phyloP scores from a whole-genome alignment of 2,113 vertebrate genomes.

The Anarhynchus alexandrinus region DNA sequence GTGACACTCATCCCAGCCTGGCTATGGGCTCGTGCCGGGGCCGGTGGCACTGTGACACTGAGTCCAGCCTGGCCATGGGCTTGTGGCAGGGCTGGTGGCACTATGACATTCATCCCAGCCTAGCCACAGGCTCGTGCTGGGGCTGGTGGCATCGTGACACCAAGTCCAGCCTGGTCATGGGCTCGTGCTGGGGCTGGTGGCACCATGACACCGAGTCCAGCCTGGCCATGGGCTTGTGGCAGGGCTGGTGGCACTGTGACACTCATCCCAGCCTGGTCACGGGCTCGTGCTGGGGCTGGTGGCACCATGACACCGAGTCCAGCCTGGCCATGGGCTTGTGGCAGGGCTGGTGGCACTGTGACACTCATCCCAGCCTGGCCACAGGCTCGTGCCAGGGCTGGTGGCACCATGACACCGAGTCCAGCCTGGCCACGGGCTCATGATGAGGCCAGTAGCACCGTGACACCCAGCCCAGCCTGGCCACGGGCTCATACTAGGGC shows the following conservation, averaged over 20 bases:
- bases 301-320: no score
- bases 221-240: accelerated
- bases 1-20: background rate
- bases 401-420: background rate
- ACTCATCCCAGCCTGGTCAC: no score
- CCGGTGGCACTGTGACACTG: background rate
- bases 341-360: background rate
- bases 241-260: background rate
- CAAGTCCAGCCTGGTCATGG: no score
- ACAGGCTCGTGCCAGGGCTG: background rate
- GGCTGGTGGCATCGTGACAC: no score
- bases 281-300: no score
- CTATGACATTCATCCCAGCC: background rate
- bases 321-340: background rate
- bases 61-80: accelerated
- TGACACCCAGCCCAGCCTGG: background rate
- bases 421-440: accelerated
- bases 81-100: background rate
- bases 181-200: no score
- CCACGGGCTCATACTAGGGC: accelerated
- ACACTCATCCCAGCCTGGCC: background rate
- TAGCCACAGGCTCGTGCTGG: accelerated
- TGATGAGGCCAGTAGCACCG: background rate
- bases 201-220: no score
- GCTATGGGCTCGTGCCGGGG: background rate